Base-by-base conservation (phyloP, 2,888 invertebrate species). In the Leucoma salicis region DNA sequence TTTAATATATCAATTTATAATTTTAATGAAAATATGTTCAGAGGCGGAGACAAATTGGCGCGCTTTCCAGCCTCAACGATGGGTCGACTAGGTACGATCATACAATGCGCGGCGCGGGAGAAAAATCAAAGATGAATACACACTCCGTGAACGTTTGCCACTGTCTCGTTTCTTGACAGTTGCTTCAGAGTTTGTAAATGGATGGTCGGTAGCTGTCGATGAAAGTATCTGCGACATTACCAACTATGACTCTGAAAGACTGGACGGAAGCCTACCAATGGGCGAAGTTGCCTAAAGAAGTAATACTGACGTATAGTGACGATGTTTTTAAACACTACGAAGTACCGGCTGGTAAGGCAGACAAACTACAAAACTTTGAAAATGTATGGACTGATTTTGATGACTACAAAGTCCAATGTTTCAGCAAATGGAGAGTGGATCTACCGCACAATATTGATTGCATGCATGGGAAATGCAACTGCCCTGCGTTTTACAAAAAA, bases 361-460 rank as follows among this genome's bases (percentile, higher is more conserved):
- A 38, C 34, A 35, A 27, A 33, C 29, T 31, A 21, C 39, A 42
- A 35, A 36, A 35, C 31, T 42, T 39, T 39, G 36, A 33, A 31
- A 37, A 43, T 29, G 10, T 18, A 15, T 49, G 49, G 53, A 35
- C 29, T 37, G 35, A 31, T 33, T 57, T 55, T 46, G 48, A 52
- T 42, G 41, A 44, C 8, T 50, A 48, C 48, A 53, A 53, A 50
- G 29, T 41, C 13, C 16, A 39, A 27, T 14, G 14, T 12, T 37
- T 49, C 38, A 46, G 39, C 35, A 41, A 49, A 39, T 47, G 45
- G 52, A 46, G 24, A 47, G 42, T 52, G 31, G 39, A 25, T 38
- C 18, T 46, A 37, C 41, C 40, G 14, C 31, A 33, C 18, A 31
- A 32, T 25, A 32, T 25, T 25, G 31, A 31, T 25, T 21, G 33